phyloP scores from a whole-genome alignment of 2,113 vertebrate species.

The Peucedramus taeniatus region DNA sequence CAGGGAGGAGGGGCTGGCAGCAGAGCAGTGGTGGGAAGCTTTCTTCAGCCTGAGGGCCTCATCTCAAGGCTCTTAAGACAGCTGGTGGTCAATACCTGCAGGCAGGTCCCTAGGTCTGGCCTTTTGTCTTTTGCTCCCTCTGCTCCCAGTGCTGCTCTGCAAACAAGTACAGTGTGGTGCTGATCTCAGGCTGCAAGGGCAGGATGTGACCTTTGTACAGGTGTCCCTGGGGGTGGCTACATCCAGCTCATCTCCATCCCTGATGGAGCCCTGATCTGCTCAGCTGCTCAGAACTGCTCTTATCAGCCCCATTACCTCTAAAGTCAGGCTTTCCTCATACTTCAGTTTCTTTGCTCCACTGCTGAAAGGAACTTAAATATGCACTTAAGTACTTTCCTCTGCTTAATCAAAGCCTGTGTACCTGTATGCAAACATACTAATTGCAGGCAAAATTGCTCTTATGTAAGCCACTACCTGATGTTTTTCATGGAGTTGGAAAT shows the following conservation, averaged over 20 bases:
- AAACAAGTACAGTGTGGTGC: not conserved
- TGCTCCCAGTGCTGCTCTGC: not conserved
- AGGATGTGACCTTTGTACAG: accelerated
- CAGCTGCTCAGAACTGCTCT: not conserved
- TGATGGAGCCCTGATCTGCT: not conserved
- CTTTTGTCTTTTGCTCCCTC: not conserved
- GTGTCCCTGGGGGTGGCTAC: not conserved
- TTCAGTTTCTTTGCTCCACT: not conserved
- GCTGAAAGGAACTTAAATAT: not conserved
- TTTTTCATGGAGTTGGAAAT: not conserved
- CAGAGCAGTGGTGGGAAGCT: not conserved
- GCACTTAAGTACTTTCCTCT: not conserved
- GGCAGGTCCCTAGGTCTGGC: not conserved
- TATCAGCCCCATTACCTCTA: not conserved
- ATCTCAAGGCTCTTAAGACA: not conserved
- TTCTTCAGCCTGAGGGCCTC: not conserved
- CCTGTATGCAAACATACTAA: conserved; percentile 37
- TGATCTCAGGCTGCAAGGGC: not conserved
- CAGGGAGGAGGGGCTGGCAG: not conserved
- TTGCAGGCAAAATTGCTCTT: conserved; percentile 26
- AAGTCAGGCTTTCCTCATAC: not conserved
- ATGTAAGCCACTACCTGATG: not conserved
- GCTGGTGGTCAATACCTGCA: not conserved
- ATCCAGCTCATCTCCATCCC: not conserved
- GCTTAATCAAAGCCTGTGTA: conserved; percentile 40